phyloP scores from a whole-genome alignment of 2,113 vertebrate genomes.

The Butastur rufipennis region DNA sequence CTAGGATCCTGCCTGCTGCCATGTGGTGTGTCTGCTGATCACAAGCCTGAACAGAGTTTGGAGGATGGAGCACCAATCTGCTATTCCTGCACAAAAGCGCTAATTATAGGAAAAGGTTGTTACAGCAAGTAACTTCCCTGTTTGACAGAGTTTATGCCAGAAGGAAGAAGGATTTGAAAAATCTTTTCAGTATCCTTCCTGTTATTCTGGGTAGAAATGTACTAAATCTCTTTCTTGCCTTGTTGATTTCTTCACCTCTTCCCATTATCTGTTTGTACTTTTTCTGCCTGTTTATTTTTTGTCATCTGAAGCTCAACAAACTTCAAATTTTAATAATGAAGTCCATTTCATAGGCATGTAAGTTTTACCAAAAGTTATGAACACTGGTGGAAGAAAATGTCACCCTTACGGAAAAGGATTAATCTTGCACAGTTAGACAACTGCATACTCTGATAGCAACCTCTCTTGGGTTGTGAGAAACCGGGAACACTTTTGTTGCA shows the following conservation, averaged over 20 bases:
- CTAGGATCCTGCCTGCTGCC: not conserved
- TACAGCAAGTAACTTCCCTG: not conserved
- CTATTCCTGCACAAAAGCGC: not conserved
- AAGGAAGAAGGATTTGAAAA: not conserved
- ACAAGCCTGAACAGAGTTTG: not conserved
- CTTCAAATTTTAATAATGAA: not conserved
- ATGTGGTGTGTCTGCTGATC: not conserved
- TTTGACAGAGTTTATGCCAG: not conserved
- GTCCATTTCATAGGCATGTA: not conserved
- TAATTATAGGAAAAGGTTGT: not conserved
- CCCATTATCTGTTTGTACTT: not conserved
- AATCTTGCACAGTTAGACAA: not conserved
- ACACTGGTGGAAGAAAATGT: not conserved
- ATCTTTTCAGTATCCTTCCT: not conserved
- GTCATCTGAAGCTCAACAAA: not conserved
- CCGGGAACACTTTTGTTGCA: not conserved
- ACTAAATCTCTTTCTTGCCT: not conserved
- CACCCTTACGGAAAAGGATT: not conserved
- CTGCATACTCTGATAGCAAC: not conserved
- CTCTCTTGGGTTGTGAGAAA: not conserved
- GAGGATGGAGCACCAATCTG: not conserved
- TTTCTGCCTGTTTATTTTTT: not conserved
- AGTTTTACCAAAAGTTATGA: not conserved
- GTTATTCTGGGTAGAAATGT: not conserved
- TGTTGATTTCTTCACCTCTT: not conserved